Percentiles rank a stretch among this genome's conserved stretches.
phyloP scores from a whole-genome alignment of 2,113 vertebrate species.

The Aepyceros melampus region DNA sequence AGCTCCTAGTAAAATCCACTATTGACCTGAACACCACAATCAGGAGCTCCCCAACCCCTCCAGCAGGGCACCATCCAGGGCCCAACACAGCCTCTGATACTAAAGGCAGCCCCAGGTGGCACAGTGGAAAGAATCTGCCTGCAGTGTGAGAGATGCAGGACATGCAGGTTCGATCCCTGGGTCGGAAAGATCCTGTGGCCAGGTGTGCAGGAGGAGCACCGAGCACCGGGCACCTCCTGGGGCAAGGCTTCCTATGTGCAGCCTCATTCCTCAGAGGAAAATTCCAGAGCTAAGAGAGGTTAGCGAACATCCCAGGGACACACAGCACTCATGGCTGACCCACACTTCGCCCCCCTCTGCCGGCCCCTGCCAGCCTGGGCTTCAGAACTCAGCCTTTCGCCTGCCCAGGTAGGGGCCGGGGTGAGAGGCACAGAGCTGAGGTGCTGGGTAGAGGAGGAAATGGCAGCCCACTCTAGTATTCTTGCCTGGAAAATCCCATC shows the following conservation, averaged over 20 bases:
- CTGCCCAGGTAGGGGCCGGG: fast-evolving
- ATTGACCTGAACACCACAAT: background rate
- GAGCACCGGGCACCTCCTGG: too few species aligned
- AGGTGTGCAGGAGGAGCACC: background rate
- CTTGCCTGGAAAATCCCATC: background rate
- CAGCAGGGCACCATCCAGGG: constrained; percentile 7
- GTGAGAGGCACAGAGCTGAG: background rate
- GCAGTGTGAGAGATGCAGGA: background rate
- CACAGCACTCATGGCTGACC: background rate
- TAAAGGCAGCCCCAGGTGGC: background rate
- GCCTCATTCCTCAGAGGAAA: background rate
- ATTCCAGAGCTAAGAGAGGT: background rate
- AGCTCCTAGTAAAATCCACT: fast-evolving
- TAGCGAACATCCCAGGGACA: background rate
- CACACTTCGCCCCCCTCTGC: background rate
- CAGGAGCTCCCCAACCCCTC: background rate
- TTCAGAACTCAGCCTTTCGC: fast-evolving
- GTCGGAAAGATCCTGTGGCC: fast-evolving
- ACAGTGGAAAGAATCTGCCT: background rate
- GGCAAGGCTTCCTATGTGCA: background rate
- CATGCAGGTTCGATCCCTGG: background rate
- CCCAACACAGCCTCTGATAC: constrained; percentile 17
- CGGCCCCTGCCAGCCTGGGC: fast-evolving
- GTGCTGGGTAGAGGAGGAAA: background rate
- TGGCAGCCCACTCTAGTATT: background rate